Percentiles rank a stretch among this genome's conserved stretches.
phyloP scores from a whole-genome alignment of 2,888 invertebrate genomes.

The Blastobasis adustella region DNA sequence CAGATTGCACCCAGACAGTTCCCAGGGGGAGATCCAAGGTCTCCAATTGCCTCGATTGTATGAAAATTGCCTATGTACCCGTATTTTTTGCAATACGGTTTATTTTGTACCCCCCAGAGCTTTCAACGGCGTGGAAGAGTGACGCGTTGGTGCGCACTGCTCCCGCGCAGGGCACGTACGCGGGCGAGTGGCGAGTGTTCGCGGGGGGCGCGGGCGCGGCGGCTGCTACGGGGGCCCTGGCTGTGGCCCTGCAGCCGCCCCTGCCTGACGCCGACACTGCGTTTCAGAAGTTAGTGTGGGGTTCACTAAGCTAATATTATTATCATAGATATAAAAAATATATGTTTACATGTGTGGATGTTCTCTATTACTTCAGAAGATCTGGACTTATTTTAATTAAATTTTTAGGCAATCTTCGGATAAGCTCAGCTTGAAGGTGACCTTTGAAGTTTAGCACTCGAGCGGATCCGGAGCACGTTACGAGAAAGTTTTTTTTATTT shows the following conservation, averaged over 20 bases:
- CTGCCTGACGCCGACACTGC: slow-evolving; percentile 22
- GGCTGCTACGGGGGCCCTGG: slow-evolving; percentile 24
- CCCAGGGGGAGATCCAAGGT: no score
- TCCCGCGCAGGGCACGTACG: slow-evolving; percentile 8
- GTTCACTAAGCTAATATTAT: not conserved
- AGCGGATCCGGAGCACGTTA: no score
- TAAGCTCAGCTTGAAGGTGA: no score
- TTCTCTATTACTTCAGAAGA: no score
- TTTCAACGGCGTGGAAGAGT: slow-evolving; percentile 22
- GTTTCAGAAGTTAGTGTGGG: slow-evolving; percentile 19
- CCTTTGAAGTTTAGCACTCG: no score
- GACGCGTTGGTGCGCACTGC: slow-evolving; percentile 2
- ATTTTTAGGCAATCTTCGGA: no score
- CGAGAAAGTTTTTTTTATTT: no score
- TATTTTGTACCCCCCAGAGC: slow-evolving; percentile 15
- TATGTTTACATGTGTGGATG: not conserved
- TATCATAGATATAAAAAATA: not conserved
- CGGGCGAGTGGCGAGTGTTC: slow-evolving; percentile 34
- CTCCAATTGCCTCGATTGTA: no score
- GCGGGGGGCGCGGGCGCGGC: slow-evolving; percentile 30
- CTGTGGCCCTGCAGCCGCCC: slow-evolving; percentile 29
- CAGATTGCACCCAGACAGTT: no score
- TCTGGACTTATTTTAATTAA: no score
- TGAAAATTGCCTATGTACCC: no score
- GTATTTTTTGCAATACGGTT: not conserved